These are phyloP conservation scores for Myopa testacea DNA, from an alignment of 2,888 invertebrate species.

Conservation along the genomic window DNA sequence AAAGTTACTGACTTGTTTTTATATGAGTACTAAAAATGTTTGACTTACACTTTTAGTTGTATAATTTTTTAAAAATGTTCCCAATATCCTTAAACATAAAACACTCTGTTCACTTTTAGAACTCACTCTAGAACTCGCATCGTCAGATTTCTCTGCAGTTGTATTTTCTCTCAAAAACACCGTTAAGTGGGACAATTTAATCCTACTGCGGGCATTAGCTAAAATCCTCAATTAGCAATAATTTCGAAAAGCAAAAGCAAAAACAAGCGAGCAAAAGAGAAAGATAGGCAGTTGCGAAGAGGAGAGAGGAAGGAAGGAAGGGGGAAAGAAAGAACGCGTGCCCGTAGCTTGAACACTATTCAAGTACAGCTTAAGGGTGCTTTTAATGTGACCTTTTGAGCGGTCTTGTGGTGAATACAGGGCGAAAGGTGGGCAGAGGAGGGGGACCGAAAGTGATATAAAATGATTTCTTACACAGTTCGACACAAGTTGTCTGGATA, in stretches of 20 bases:
- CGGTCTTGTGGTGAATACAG: not conserved
- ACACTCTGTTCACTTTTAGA: not conserved
- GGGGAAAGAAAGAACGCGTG: not conserved
- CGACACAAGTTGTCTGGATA: conserved; percentile 13
- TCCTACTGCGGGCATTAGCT: conserved; percentile 51
- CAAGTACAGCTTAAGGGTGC: conserved; percentile 32
- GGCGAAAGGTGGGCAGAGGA: not conserved
- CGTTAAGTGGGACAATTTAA: conserved; percentile 58
- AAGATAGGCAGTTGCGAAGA: conserved; percentile 16
- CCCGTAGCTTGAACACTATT: conserved; percentile 15
- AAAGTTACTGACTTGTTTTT: too few species aligned
- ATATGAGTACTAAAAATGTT: too few species aligned
- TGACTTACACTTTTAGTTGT: too few species aligned
- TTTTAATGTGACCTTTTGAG: conserved; percentile 8
- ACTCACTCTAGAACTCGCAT: not conserved
- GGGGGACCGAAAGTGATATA: not conserved
- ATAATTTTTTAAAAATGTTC: too few species aligned
- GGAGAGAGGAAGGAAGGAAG: conserved; percentile 16
- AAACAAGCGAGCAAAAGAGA: conserved; percentile 39
- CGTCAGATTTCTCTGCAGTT: not conserved
- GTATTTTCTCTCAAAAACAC: conserved; percentile 32
- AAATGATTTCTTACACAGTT: not conserved
- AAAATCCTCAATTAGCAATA: conserved; percentile 61
- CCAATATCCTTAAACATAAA: not conserved
- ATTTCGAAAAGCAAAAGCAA: conserved; percentile 50